These are phyloP conservation scores for Odocoileus virginianus DNA, from an alignment of 2,113 vertebrate genomes.

Conservation along the genomic window DNA sequence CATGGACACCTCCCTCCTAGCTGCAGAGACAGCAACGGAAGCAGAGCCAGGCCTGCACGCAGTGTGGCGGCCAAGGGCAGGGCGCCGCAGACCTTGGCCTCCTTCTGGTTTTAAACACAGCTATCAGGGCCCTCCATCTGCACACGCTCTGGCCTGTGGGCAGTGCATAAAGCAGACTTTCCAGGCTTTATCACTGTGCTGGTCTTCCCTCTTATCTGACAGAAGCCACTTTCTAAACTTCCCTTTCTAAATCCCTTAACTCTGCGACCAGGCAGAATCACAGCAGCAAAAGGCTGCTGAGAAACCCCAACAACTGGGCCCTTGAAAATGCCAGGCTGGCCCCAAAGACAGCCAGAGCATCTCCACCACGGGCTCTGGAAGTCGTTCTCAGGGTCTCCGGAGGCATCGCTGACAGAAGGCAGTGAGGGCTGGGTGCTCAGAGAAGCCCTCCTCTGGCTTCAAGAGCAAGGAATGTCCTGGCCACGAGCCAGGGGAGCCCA, in stretches of 20 bases:
- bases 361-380: fast-evolving
- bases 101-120: fast-evolving
- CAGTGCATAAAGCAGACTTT: fast-evolving
- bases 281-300: background rate
- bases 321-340: background rate
- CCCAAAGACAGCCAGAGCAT: background rate
- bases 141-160: fast-evolving
- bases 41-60: background rate
- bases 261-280: background rate
- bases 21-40: too few species aligned
- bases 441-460: background rate
- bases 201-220: background rate
- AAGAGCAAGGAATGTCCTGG: background rate
- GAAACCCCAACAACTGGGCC: background rate
- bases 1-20: too few species aligned
- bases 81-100: fast-evolving
- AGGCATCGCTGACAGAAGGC: fast-evolving
- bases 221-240: too few species aligned
- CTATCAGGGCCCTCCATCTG: background rate
- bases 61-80: fast-evolving
- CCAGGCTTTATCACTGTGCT: fast-evolving
- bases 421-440: background rate
- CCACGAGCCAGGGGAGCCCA: fast-evolving
- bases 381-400: background rate
- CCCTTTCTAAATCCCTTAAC: background rate